Conservation (phyloP, 2,888 invertebrate genomes). For the Allophyes oxyacanthae region DNA sequence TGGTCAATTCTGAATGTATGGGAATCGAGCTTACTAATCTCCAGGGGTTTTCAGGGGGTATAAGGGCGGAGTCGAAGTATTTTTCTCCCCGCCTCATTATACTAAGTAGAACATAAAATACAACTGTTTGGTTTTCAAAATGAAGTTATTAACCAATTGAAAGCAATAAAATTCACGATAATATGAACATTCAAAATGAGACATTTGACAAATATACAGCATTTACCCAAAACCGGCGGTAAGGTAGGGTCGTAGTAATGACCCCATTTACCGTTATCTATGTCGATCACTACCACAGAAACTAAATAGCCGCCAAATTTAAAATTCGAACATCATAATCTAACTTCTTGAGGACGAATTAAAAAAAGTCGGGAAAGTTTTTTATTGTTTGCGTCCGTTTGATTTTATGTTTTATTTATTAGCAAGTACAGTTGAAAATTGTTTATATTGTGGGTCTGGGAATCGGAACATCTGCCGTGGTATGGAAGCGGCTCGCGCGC, state of each 20-base stretch:
- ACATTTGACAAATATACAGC: constrained; percentile 80
- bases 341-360: constrained; percentile 67
- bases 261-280: constrained; percentile 84
- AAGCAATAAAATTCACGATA: constrained; percentile 78
- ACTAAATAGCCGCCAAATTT: constrained; percentile 81
- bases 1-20: constrained; percentile 81
- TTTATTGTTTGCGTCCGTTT: constrained; percentile 40
- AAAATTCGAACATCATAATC: constrained; percentile 87
- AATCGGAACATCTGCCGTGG: constrained; percentile 82
- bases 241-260: constrained; percentile 80
- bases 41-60: constrained; percentile 71
- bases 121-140: constrained; percentile 65
- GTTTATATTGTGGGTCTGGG: constrained; percentile 47
- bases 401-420: constrained; percentile 49
- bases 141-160: constrained; percentile 79
- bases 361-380: constrained; percentile 63
- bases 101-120: constrained; percentile 62
- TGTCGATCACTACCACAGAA: constrained; percentile 78
- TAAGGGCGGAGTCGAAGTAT: constrained; percentile 68
- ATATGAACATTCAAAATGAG: constrained; percentile 71
- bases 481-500: constrained; percentile 81
- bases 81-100: constrained; percentile 69
- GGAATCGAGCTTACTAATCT: constrained; percentile 75
- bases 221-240: constrained; percentile 76
- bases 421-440: constrained; percentile 56